Evolutionary conservation across 2,797 vertebrate genomes (phyloP), one percentile per base, ranked within the genome.

Genomic region (Gallirallus australis): DNA sequence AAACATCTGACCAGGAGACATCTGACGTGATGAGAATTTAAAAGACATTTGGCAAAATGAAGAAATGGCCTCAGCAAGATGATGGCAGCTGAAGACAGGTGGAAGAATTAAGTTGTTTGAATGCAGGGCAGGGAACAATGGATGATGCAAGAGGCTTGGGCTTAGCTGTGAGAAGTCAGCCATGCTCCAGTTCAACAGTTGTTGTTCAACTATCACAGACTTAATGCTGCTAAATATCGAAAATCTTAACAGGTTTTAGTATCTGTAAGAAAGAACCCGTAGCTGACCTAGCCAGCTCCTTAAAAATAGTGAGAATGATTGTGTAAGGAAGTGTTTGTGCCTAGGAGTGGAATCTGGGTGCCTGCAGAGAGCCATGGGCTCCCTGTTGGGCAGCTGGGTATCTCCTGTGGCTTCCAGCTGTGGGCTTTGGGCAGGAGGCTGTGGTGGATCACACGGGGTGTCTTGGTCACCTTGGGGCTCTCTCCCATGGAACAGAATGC

Each of bases 301-400:
- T 71, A 35, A 65, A 84, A 77, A 17, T 5, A 48, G 11, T 3
- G 18, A 35, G 21, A 47, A 24, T 12, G 45, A 12, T 24, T 31
- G 23, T 52, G 69, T 30, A 31, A 27, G 4, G 12, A 33, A 47
- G 45, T 17, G 3, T 16, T 33, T 33, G 37, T 50, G 28, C 5
- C 28, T 5, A 15, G 28, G 42, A 57, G 20, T 8, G 50, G 69
- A 31, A 57, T 19, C 11, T 42, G 42, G 42, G 42, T 42, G 42
- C 17, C 15, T 42, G 42, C 42, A 42, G 42, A 42, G 42, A 42
- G 42, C 30, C 24, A 48, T 47, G 8, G 2, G 31, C 42, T 33
- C n/a, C 6, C 3, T 11, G 33, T 21, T 12, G 15, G 16, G 28
- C 18, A 17, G 6, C 23, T 5, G 15, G 3, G 3, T 9, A 16